Base-by-base conservation (phyloP, 2,113 vertebrate species). In the Orientallactaga bullata region DNA sequence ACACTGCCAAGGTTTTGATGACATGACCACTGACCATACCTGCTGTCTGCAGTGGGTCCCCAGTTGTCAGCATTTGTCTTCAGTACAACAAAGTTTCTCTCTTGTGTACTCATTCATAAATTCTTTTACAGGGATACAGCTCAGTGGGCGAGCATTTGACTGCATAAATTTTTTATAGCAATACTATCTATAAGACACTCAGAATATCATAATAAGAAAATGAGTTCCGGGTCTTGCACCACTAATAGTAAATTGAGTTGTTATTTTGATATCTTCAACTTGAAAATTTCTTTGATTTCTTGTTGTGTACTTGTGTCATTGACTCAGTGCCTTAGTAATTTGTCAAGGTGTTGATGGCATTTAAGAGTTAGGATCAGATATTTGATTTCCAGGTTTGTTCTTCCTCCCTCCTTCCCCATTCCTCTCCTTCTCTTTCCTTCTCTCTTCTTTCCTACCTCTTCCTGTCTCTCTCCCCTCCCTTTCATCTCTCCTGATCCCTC, bases 221-320 rank as follows among this genome's bases (percentile, higher is more conserved):
- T 61, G 21, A 71, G 28, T 37, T 17, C 9, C 32, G 90, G 4
- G 66, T 69, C 61, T 94, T 91, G 26, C 17, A 73, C 0, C 10
- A 26, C 26, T 78, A 4, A 32, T 17, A 73, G 9, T n/a, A 8
- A 17, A 65, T 47, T 85, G 63, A 81, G 7, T 58, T 68, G 32
- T 55, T 95, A 85, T 84, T 69, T 74, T 88, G 58, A 8, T n/a
- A 37, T 86, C 61, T 83, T 89, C 11, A 78, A 51, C 69, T 85
- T 10, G 82, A 28, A 85, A 51, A 15, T 5, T 5, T 83, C 58
- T 76, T 74, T 88, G 30, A 73, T 81, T 88, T 88, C 15, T 60
- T 85, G 0, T 68, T 84, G 13, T 58, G 81, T 63, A 30, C 55
- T 2, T 24, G 24, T 55, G 15, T 30, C 23, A 68, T 17, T 30